These are phyloP conservation scores for Triplophysa rosa DNA, from an alignment of 2,113 vertebrate species.

Conservation along the genomic window DNA sequence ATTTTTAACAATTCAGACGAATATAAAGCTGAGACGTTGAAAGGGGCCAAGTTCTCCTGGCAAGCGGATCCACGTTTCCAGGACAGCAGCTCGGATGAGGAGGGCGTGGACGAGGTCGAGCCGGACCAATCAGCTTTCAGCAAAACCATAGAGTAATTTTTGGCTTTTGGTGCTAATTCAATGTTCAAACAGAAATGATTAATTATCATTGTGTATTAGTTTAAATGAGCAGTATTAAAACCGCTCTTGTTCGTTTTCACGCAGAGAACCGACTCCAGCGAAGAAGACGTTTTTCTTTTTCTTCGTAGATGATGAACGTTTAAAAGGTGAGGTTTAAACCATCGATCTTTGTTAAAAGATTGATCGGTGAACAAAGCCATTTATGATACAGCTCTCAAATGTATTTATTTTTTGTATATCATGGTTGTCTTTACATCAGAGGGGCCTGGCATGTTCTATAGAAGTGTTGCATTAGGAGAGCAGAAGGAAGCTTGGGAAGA, in stretches of 20 bases:
- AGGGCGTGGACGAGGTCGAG: conserved; percentile 65
- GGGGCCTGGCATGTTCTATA: conserved; percentile 82
- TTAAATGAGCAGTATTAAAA: background rate
- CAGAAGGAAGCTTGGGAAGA: conserved; percentile 83
- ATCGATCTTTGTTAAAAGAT: background rate
- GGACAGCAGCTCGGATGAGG: conserved; percentile 89
- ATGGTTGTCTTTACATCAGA: conserved; percentile 58
- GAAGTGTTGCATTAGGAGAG: conserved; percentile 67
- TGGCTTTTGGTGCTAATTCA: background rate
- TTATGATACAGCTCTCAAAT: background rate
- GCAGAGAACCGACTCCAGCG: conserved; percentile 62
- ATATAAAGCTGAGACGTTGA: conserved; percentile 75
- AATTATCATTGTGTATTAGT: background rate
- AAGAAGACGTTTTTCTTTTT: conserved; percentile 83
- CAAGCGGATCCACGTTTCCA: conserved; percentile 81
- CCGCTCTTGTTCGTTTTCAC: conserved; percentile 9
- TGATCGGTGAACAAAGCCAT: background rate
- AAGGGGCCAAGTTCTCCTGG: conserved; percentile 75
- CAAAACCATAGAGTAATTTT: conserved; percentile 67
- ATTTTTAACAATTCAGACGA: conserved; percentile 63
- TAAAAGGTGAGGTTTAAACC: conserved; percentile 73
- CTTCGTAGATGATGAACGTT: conserved; percentile 75
- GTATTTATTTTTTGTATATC: background rate
- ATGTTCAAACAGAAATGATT: background rate
- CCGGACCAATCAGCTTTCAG: conserved; percentile 45